Percentiles rank a stretch among this genome's conserved stretches.
These are phyloP conservation scores for Patella ulyssiponensis DNA, from an alignment of 2,888 invertebrate genomes.

Conservation along the genomic window DNA sequence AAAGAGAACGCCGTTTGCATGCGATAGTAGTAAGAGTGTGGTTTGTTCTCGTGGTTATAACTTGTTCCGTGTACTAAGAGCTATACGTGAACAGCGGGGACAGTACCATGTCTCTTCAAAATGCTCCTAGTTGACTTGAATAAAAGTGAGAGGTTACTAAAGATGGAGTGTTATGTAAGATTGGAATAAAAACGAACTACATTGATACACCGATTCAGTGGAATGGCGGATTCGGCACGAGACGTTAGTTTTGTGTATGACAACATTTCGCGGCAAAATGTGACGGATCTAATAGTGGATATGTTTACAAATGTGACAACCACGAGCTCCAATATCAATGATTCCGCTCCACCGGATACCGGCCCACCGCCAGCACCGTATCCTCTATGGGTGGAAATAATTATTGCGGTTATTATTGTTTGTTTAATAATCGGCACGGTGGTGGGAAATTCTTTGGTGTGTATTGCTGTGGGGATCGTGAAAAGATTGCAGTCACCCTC, in stretches of 20 bases:
- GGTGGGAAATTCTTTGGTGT: slow-evolving; percentile 75
- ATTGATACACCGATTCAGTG: background rate
- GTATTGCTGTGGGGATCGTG: slow-evolving; percentile 75
- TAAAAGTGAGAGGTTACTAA: background rate
- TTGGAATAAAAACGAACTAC: background rate
- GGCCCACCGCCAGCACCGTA: slow-evolving; percentile 28
- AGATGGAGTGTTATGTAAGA: background rate
- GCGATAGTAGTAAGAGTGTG: background rate
- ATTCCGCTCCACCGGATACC: background rate
- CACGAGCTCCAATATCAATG: background rate
- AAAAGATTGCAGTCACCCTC: slow-evolving; percentile 73
- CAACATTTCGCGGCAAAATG: slow-evolving; percentile 5
- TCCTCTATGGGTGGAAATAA: slow-evolving; percentile 46
- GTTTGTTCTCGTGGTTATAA: background rate
- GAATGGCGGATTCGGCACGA: slow-evolving; percentile 3
- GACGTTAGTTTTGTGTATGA: background rate
- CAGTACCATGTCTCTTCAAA: background rate
- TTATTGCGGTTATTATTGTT: slow-evolving; percentile 56
- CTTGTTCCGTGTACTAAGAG: background rate
- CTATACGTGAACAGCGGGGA: background rate
- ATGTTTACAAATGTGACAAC: background rate
- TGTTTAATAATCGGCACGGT: slow-evolving; percentile 73
- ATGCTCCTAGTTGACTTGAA: background rate
- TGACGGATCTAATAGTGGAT: slow-evolving; percentile 1
- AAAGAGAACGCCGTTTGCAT: slow-evolving; percentile 6